phyloP scores from a whole-genome alignment of 1,140 invertebrate species.

The Pinna nobilis region DNA sequence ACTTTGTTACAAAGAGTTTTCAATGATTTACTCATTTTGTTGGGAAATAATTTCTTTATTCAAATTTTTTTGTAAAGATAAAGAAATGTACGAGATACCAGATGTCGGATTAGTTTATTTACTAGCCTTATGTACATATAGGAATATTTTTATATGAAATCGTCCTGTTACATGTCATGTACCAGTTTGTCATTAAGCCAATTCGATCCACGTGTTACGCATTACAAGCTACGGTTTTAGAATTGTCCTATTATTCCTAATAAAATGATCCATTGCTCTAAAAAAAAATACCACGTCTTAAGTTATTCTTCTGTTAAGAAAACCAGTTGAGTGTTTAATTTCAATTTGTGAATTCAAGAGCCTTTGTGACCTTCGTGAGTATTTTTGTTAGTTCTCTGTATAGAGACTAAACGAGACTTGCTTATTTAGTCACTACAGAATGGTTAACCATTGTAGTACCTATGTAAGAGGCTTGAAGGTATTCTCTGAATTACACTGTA shows the following conservation, averaged over 20 bases:
- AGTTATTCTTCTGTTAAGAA: no score
- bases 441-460: no score
- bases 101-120: neutral
- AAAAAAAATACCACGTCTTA: neutral
- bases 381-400: no score
- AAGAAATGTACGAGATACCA: neutral
- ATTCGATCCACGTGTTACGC: conserved; percentile 31
- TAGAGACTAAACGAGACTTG: no score
- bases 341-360: no score
- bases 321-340: no score
- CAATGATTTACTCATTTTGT: neutral
- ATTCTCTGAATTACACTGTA: no score
- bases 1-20: neutral
- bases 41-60: neutral
- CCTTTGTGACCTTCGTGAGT: no score
- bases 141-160: conserved; percentile 49
- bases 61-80: neutral
- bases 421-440: no score
- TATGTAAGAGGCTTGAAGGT: no score
- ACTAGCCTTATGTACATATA: conserved; percentile 34
- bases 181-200: neutral
- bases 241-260: conserved; percentile 53
- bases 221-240: conserved; percentile 48
- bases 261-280: conserved; percentile 60
- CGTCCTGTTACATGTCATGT: neutral